Evolutionary conservation across 2,888 invertebrate genomes (phyloP).

Genomic region (Scaptomyza cyrtandrae): DNA sequence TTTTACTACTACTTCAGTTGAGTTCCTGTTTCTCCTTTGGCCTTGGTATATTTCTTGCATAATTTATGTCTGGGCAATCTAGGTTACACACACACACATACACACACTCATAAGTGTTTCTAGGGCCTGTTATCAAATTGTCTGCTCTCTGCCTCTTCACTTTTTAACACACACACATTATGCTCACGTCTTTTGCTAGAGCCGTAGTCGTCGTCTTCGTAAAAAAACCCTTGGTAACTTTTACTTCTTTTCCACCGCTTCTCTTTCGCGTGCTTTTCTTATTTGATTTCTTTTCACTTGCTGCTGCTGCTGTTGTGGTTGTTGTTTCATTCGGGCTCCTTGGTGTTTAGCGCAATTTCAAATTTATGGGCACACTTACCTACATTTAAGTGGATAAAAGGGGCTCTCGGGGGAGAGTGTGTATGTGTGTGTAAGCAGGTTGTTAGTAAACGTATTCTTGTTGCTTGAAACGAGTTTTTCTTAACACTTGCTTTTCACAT

Average conservation of each 20-base stretch:
- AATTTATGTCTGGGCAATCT: conserved; percentile 77
- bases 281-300: conserved; percentile 26
- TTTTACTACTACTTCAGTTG: background rate
- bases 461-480: conserved; percentile 72
- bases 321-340: conserved; percentile 33
- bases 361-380: conserved; percentile 63
- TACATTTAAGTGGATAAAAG: conserved; percentile 30
- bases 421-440: conserved; percentile 4
- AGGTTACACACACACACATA: conserved; percentile 64
- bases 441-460: conserved; percentile 34
- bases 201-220: background rate
- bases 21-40: conserved; percentile 12
- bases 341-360: conserved; percentile 72
- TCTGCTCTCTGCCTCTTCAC: conserved; percentile 14
- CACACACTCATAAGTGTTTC: conserved; percentile 29
- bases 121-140: conserved; percentile 58
- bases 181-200: conserved; percentile 59
- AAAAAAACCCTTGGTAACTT: conserved; percentile 31
- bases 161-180: conserved; percentile 45
- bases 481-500: conserved; percentile 76
- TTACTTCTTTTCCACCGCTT: conserved; percentile 27
- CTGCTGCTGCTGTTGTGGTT: background rate
- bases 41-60: conserved; percentile 66
- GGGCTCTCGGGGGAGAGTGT: conserved; percentile 13
- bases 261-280: conserved; percentile 40